Percentiles rank a stretch among this genome's conserved stretches.
Conservation (phyloP, 2,797 vertebrate genomes). For the Diplodus sargus region DNA sequence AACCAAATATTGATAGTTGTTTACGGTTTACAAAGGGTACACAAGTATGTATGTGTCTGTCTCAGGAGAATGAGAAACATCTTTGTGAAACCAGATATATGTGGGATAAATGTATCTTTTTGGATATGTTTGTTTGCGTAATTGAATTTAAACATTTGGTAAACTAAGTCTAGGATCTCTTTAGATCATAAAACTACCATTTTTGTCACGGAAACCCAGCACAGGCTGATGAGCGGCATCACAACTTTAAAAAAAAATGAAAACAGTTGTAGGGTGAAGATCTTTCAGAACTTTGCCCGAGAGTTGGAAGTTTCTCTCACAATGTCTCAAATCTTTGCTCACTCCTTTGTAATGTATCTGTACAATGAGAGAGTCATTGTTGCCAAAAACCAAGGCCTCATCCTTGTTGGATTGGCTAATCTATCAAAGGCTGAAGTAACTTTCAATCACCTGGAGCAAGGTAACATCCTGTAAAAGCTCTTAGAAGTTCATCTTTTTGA, state of each 20-base stretch:
- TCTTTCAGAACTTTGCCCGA: background rate
- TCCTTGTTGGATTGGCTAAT: background rate
- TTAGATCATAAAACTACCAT: background rate
- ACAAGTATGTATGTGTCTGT: background rate
- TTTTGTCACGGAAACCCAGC: background rate
- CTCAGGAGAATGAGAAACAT: background rate
- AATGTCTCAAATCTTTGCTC: background rate
- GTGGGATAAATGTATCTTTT: background rate
- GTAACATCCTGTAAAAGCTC: background rate
- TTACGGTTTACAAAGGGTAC: background rate
- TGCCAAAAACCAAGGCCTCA: background rate
- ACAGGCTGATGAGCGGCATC: background rate
- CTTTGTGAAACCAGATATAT: conserved; percentile 14
- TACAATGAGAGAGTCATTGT: background rate
- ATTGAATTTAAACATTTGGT: conserved; percentile 6
- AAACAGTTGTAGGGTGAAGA: background rate
- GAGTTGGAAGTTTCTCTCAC: background rate
- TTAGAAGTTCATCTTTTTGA: background rate
- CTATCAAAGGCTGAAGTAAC: background rate
- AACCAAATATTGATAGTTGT: conserved; percentile 11
- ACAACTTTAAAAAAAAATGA: background rate
- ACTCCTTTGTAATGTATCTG: background rate
- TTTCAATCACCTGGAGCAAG: background rate
- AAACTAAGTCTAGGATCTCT: background rate
- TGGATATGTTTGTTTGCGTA: background rate